Evolutionary conservation across 2,113 vertebrate genomes (phyloP).

Genomic region (Tichodroma muraria): DNA sequence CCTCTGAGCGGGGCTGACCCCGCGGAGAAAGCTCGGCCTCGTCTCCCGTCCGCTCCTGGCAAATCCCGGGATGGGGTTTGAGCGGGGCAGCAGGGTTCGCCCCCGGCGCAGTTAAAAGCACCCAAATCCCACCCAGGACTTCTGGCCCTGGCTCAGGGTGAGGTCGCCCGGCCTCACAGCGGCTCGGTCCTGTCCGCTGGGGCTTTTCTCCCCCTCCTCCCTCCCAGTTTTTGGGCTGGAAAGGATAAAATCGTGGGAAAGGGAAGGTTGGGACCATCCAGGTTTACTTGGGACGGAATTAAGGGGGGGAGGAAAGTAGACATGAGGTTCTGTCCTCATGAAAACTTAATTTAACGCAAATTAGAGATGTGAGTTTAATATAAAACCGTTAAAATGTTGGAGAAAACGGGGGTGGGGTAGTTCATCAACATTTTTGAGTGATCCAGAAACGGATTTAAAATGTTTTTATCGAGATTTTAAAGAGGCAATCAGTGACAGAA

Average conservation of each 20-base stretch:
- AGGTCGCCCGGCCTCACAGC: neutral
- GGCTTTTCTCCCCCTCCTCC: accelerated
- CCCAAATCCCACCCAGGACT: neutral
- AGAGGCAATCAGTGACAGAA: neutral
- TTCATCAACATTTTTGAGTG: neutral
- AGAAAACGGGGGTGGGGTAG: neutral
- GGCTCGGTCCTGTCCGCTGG: no score
- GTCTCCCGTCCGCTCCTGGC: neutral
- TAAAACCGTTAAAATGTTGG: neutral
- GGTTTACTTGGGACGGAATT: neutral
- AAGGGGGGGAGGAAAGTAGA: accelerated
- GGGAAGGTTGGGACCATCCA: neutral
- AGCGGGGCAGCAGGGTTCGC: neutral
- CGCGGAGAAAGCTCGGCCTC: neutral
- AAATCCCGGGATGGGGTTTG: neutral
- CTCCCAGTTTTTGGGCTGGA: neutral
- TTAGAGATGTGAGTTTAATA: accelerated
- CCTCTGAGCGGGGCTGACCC: neutral
- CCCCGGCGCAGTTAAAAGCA: neutral
- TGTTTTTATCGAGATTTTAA: neutral
- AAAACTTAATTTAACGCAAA: neutral
- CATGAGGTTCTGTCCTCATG: neutral
- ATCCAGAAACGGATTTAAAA: neutral
- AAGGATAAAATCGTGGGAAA: neutral
- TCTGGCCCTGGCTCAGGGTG: neutral